A percentile compares a stretch with the other conserved stretches of the same genome.
These are phyloP conservation scores for Callosobruchus maculatus DNA, from an alignment of 2,888 invertebrate species.

Conservation along the genomic window DNA sequence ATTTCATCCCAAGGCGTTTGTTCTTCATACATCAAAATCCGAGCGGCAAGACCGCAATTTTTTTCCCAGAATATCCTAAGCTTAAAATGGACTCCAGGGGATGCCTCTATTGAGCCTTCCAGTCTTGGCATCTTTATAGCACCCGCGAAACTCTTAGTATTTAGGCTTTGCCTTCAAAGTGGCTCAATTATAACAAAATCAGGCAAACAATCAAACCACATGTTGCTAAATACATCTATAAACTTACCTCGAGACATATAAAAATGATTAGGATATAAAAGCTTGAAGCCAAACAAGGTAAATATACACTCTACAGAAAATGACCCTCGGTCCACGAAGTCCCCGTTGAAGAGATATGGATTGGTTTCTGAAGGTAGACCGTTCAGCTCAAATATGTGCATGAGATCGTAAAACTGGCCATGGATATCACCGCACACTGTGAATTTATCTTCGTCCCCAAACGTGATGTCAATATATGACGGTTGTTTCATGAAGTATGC, in stretches of 20 bases:
- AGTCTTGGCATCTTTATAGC: too few relatives aligned
- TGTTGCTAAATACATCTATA: neutral
- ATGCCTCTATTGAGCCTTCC: too few relatives aligned
- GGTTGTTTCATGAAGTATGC: slow-evolving; percentile 78
- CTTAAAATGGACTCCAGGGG: too few relatives aligned
- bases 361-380: slow-evolving; percentile 93
- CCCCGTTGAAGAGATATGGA: slow-evolving; percentile 98
- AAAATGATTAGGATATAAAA: slow-evolving; percentile 94
- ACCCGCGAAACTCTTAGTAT: too few relatives aligned
- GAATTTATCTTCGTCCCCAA: slow-evolving; percentile 85
- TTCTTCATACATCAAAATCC: too few relatives aligned
- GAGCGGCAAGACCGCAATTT: too few relatives aligned
- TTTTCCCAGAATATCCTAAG: too few relatives aligned
- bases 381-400: slow-evolving; percentile 96
- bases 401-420: slow-evolving; percentile 96
- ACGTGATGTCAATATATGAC: slow-evolving; percentile 84
- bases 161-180: too few relatives aligned
- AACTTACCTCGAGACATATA: slow-evolving; percentile 92
- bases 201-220: too few relatives aligned
- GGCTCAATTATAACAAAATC: too few relatives aligned
- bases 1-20: too few relatives aligned
- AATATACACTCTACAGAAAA: slow-evolving; percentile 99
- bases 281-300: slow-evolving; percentile 92
- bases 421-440: slow-evolving; percentile 99
- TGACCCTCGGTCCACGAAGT: slow-evolving; percentile 98